phyloP scores from a whole-genome alignment of 2,797 vertebrate genomes.

The Chanos chanos region DNA sequence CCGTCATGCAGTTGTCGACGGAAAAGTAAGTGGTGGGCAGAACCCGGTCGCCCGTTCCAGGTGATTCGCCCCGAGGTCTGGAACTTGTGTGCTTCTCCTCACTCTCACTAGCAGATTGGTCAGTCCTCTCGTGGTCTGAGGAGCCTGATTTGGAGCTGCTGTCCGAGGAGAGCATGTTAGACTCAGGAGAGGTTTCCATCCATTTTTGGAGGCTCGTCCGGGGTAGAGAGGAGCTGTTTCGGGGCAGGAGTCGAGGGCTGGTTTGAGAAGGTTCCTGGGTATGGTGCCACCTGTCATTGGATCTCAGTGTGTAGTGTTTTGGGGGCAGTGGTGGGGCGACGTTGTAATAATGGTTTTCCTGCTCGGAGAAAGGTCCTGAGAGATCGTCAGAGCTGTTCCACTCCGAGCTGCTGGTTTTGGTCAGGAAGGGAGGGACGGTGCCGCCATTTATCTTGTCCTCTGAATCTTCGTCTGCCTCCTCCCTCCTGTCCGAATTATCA shows the following conservation, averaged over 20 bases:
- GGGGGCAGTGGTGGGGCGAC: conserved; percentile 77
- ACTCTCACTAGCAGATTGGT: conserved; percentile 70
- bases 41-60: conserved; percentile 54
- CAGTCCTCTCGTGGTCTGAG: conserved; percentile 69
- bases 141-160: conserved; percentile 72
- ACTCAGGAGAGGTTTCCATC: conserved; percentile 38
- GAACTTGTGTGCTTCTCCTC: conserved; percentile 64
- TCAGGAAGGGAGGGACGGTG: conserved; percentile 48
- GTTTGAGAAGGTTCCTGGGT: conserved; percentile 14
- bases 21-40: conserved; percentile 92
- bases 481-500: conserved; percentile 49
- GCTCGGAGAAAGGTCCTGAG: conserved; percentile 60
- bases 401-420: conserved; percentile 72
- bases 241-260: background rate
- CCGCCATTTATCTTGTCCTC: conserved; percentile 51
- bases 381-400: conserved; percentile 75
- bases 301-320: conserved; percentile 68
- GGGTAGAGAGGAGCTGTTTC: background rate
- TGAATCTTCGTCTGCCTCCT: conserved; percentile 45
- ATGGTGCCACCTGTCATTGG: conserved; percentile 13
- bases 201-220: conserved; percentile 37
- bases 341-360: conserved; percentile 63
- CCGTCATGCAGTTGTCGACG: conserved; percentile 95
- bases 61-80: conserved; percentile 33
- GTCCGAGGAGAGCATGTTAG: conserved; percentile 51